Percentiles rank a stretch among this genome's conserved stretches.
Evolutionary conservation across 2,113 vertebrate species (phyloP).

Genomic region (Campylorhamphus procurvoides): DNA sequence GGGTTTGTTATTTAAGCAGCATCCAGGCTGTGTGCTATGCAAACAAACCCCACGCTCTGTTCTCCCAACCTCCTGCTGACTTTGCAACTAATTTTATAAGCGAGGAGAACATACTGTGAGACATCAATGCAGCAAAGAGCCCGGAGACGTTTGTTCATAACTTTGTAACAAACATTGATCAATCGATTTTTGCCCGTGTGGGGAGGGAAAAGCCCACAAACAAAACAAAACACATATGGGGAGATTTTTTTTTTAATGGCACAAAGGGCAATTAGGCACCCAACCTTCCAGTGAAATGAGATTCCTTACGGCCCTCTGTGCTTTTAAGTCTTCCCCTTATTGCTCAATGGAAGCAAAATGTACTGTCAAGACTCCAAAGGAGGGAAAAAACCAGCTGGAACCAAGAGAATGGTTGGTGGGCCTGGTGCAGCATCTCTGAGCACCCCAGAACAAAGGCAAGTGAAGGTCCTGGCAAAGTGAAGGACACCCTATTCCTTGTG

Average conservation of each 20-base stretch:
- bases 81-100: conserved; percentile 46
- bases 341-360: not conserved
- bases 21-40: conserved; percentile 32
- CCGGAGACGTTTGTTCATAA: conserved; percentile 32
- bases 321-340: conserved; percentile 11
- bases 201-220: conserved; percentile 13
- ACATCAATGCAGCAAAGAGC: conserved; percentile 44
- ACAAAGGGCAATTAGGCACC: conserved; percentile 51
- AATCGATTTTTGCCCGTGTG: not conserved
- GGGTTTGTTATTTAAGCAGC: conserved; percentile 36
- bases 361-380: not conserved
- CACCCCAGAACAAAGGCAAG: not conserved
- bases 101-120: conserved; percentile 4
- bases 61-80: conserved; percentile 63
- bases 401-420: not conserved
- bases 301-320: not conserved
- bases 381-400: not conserved
- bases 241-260: conserved; percentile 13
- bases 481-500: not conserved
- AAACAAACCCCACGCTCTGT: conserved; percentile 24
- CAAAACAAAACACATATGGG: not conserved
- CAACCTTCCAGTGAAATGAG: conserved; percentile 14
- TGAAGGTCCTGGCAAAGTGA: not conserved
- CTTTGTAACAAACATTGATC: conserved; percentile 57
- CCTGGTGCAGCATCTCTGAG: not conserved